A percentile compares a stretch with the other conserved stretches of the same genome.
These are phyloP conservation scores for Rhodophaea formosa DNA, from an alignment of 2,888 invertebrate genomes.

Conservation along the genomic window DNA sequence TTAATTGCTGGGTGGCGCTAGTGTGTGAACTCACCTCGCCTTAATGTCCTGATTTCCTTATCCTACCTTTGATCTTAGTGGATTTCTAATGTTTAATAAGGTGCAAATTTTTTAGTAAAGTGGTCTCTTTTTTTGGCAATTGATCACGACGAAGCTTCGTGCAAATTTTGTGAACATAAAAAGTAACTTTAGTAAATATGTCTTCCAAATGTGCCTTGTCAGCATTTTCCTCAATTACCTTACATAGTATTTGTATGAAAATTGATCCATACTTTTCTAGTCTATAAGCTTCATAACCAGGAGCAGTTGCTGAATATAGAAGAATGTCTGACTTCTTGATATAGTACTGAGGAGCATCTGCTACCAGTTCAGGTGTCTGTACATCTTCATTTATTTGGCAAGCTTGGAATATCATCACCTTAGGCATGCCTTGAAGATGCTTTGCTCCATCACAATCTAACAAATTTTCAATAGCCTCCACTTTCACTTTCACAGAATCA, in stretches of 20 bases:
- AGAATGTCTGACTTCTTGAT: slow-evolving; percentile 61
- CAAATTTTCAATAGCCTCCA: slow-evolving; percentile 62
- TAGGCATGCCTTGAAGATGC: slow-evolving; percentile 57
- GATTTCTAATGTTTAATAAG: slow-evolving; percentile 34
- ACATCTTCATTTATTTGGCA: slow-evolving; percentile 57
- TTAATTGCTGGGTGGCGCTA: too few relatives aligned
- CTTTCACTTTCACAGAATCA: slow-evolving; percentile 64
- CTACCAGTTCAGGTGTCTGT: slow-evolving; percentile 39
- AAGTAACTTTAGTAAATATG: slow-evolving; percentile 63
- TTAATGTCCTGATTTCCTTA: neutral
- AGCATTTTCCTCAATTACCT: slow-evolving; percentile 42
- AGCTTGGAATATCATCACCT: slow-evolving; percentile 67
- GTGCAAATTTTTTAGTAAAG: slow-evolving; percentile 63
- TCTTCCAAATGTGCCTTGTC: slow-evolving; percentile 56
- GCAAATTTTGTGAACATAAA: slow-evolving; percentile 48
- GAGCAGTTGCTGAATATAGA: slow-evolving; percentile 70
- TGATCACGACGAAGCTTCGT: slow-evolving; percentile 43
- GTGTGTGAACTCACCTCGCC: too few relatives aligned
- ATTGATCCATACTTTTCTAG: slow-evolving; percentile 57
- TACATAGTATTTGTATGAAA: slow-evolving; percentile 66
- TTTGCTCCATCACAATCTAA: slow-evolving; percentile 56
- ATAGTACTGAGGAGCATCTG: slow-evolving; percentile 47
- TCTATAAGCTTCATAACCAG: slow-evolving; percentile 67
- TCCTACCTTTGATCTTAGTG: neutral
- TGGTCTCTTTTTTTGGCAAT: slow-evolving; percentile 60